Base-by-base conservation (phyloP, 2,888 invertebrate species). In the Magallana nippona region DNA sequence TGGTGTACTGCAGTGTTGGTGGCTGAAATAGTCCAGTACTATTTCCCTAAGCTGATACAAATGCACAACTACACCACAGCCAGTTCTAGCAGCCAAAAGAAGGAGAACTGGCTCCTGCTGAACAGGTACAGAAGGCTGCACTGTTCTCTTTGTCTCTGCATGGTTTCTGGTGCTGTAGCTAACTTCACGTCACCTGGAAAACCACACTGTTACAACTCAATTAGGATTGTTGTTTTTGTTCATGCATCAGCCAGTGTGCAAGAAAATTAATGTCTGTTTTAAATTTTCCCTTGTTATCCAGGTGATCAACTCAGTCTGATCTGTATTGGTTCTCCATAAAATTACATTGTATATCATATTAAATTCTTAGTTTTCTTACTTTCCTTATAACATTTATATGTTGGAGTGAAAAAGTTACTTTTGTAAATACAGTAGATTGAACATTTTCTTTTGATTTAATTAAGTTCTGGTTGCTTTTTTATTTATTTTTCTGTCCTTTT, bases 21-120 rank as follows among this genome's bases (percentile, higher is more conserved):
- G 56, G 93, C 94, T 17, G 94, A 95, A 87, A 85, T 94, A 11
- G 87, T 94, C 55, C 92, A 93, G 83, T 90, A 93, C 87, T 93
- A 89, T 88, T 88, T 93, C 62, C 94, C 94, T 10, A 88, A 90
- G 60, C 85, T 92, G 44, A 91, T 94, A 55, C 93, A 94, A 19
- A 84, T 93, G 55, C 92, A 93, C 87, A 92, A 93, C 87, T 94
- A 93, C 84, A 88, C 92, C 11, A 88, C 93, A 8, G 93, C 93
- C 55, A 93, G 91, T 88, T 88, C 91, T 32, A 91, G 90, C 32
- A 88, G 90, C 44, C 92, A 93, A 85, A 94, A 94, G 91, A 90
- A 91, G 85, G 91, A 92, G 84, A 94, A 94, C 90, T 94, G 94
- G 94, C 87, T 89, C 82, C 88, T 93, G 55, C 86, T 94, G 56